Conservation (phyloP, 1,140 invertebrate species). For the Nymphalis io region DNA sequence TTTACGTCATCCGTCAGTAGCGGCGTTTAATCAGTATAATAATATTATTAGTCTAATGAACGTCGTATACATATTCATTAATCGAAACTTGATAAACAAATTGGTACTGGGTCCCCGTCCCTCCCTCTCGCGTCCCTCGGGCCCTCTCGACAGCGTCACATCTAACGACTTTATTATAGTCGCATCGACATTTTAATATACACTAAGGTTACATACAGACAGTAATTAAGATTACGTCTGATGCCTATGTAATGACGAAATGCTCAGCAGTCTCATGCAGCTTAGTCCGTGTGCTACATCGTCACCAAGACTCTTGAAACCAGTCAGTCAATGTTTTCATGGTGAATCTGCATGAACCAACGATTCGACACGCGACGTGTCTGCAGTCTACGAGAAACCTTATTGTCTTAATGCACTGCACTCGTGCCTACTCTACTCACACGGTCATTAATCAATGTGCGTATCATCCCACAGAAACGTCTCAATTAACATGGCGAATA, state of each 20-base stretch:
- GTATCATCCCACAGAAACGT: constrained; percentile 4
- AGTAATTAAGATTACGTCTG: not conserved
- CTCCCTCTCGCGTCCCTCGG: not conserved
- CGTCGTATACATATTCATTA: constrained; percentile 10
- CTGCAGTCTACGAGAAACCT: constrained; percentile 1
- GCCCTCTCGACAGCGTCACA: constrained; percentile 11
- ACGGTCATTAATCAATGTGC: constrained; percentile 16
- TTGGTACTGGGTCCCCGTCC: constrained; percentile 7
- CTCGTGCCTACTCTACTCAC: not conserved
- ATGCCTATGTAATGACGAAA: too few relatives aligned
- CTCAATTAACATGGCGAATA: constrained; percentile 22
- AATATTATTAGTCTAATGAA: constrained; percentile 25
- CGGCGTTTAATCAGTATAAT: constrained; percentile 17
- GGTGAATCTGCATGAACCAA: not conserved
- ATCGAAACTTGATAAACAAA: constrained; percentile 28
- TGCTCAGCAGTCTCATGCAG: too few relatives aligned
- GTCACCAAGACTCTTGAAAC: too few relatives aligned
- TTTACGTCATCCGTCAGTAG: not conserved
- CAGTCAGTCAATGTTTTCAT: not conserved
- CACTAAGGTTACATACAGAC: not conserved
- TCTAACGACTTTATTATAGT: constrained; percentile 24
- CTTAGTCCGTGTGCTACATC: too few relatives aligned
- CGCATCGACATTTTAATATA: constrained; percentile 19
- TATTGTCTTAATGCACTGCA: not conserved
- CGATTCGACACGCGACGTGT: not conserved